Evolutionary conservation across 2,797 vertebrate species (phyloP), one percentile per base, ranked within the genome.

Genomic region (Tangara arthus): DNA sequence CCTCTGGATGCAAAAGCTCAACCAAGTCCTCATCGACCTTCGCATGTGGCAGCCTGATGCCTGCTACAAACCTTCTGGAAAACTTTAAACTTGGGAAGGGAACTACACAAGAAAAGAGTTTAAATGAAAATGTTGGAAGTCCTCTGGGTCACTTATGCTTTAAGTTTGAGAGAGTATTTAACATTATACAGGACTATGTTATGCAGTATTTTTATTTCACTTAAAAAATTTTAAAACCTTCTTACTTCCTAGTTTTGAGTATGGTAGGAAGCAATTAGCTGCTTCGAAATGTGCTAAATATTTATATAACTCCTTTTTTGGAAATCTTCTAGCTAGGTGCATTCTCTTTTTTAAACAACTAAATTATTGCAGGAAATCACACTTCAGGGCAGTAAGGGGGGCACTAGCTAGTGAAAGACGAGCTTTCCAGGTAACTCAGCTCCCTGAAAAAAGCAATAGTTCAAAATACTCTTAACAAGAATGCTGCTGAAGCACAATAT

Each of bases 1-100:
- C 61, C 98, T 99, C 89, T 99, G 99, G 99, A 99, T 99, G 99
- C 98, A 98, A 88, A 99, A 99, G 59, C 98, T 99, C 89, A 99
- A 99, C 97, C 99, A 99, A 97, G 98, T 99, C 61, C 96, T 99
- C 35, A 75, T 99, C 95, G 99, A 99, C 85, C 98, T 99, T 93
- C 98, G 99, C 16, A 99, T 99, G 98, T 99, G 99, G 99, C 99
- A 99, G 61, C 99, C 99, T 9, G 99, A 99, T 42, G 98, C 98
- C 72, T 99, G 99, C 95, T 98, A 98, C 97, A 98, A 98, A 84
- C 98, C 98, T 4, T 30, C 98, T 71, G 97, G 92, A 84, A 98
- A 98, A 92, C 94, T 95, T 96, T 98, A 94, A 97, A 68, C 32
- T 52, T 6, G 6, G 19, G 14, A 75, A 49, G 42, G 57, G 42